A percentile compares a stretch with the other conserved stretches of the same genome.
Conservation (phyloP, 2,113 vertebrate genomes). For the Meleagris gallopavo region DNA sequence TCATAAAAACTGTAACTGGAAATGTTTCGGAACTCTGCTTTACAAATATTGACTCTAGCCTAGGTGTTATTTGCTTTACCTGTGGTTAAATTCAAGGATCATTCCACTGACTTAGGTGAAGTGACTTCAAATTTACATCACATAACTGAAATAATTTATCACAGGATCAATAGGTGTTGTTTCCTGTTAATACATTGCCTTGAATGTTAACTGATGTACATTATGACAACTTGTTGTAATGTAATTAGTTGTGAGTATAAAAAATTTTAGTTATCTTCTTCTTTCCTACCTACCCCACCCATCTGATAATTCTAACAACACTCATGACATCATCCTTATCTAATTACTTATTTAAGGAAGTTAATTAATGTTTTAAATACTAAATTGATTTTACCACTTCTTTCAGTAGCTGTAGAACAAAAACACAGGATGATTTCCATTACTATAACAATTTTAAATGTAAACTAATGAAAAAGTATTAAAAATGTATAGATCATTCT, state of each 20-base stretch:
- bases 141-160: neutral
- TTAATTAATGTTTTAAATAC: constrained; percentile 25
- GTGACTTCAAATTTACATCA: neutral
- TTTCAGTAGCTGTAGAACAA: neutral
- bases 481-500: neutral
- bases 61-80: neutral
- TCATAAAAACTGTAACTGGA: neutral
- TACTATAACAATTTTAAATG: neutral
- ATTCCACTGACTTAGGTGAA: neutral
- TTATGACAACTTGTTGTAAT: neutral
- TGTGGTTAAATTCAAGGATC: neutral
- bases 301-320: neutral
- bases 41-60: neutral
- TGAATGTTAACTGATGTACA: neutral
- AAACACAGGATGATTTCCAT: neutral
- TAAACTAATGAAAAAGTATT: neutral
- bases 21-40: neutral
- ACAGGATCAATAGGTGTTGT: neutral
- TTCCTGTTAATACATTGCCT: neutral
- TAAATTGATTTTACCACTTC: neutral
- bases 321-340: constrained; percentile 1
- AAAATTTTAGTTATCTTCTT: neutral
- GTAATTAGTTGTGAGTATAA: neutral
- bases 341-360: constrained; percentile 43
- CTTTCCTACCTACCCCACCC: neutral